A percentile compares a stretch with the other conserved stretches of the same genome.
These are phyloP conservation scores for Malurus leucopterus DNA, from an alignment of 2,797 vertebrate genomes.

Conservation along the genomic window DNA sequence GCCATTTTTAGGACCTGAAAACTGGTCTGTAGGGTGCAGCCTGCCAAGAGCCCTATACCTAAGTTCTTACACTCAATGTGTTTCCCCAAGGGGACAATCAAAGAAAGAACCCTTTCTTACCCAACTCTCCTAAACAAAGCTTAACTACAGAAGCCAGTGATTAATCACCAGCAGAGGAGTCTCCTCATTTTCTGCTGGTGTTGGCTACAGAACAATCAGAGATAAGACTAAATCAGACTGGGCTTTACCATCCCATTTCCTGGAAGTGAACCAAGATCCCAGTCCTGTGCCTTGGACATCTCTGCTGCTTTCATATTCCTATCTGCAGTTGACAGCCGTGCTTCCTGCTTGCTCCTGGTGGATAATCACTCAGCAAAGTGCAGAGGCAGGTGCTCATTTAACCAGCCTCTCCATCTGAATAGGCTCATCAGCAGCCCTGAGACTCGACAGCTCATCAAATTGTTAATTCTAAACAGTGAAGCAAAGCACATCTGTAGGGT, in stretches of 20 bases:
- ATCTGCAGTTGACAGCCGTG: neutral
- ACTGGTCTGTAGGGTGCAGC: neutral
- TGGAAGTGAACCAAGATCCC: neutral
- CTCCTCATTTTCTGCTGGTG: neutral
- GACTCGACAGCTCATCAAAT: constrained; percentile 45
- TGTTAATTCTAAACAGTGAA: constrained; percentile 48
- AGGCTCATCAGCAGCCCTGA: constrained; percentile 52
- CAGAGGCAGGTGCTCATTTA: constrained; percentile 53
- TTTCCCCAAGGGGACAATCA: neutral
- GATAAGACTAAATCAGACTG: neutral
- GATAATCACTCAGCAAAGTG: constrained; percentile 16
- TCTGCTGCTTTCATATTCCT: constrained; percentile 1
- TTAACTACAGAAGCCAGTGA: neutral
- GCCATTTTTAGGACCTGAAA: neutral
- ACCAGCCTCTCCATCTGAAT: constrained; percentile 56
- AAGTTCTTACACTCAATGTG: neutral
- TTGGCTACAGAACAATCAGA: neutral
- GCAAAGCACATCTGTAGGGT: constrained; percentile 48
- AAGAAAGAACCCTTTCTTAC: neutral
- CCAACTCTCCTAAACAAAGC: neutral
- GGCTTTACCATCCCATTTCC: neutral
- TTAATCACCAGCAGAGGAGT: neutral
- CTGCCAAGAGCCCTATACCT: neutral
- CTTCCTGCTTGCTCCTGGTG: constrained; percentile 14
- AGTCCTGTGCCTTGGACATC: neutral